Evolutionary conservation across 2,888 invertebrate species (phyloP).

Genomic region (Cerastoderma edule): DNA sequence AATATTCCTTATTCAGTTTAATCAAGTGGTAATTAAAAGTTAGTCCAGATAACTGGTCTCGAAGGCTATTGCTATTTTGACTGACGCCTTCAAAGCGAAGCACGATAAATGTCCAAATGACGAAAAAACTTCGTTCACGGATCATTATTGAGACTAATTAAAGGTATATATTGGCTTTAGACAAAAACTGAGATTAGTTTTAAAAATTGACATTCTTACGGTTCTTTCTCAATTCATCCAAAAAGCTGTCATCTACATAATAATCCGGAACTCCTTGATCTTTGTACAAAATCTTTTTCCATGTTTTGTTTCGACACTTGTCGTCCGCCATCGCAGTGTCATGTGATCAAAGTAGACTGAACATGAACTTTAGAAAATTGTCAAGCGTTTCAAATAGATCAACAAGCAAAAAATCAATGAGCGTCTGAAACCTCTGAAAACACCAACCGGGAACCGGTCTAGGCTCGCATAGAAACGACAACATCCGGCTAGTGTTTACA

Average conservation of each 20-base stretch:
- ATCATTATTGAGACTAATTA: too few species aligned
- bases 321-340: constrained; percentile 60
- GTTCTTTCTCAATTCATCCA: constrained; percentile 93
- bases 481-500: constrained; percentile 63
- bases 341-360: constrained; percentile 58
- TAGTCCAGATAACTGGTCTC: too few species aligned
- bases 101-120: too few species aligned
- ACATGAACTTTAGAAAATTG: constrained; percentile 20
- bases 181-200: too few species aligned
- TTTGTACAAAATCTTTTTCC: constrained; percentile 96
- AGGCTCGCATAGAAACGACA: constrained; percentile 29
- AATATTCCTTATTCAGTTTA: too few species aligned
- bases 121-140: too few species aligned
- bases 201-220: too few species aligned
- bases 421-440: not conserved
- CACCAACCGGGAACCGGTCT: constrained; percentile 12
- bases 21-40: too few species aligned
- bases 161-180: too few species aligned
- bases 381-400: not conserved
- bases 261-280: constrained; percentile 95
- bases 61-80: too few species aligned
- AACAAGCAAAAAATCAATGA: not conserved
- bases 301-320: constrained; percentile 81
- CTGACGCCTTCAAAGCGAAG: too few species aligned
- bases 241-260: constrained; percentile 94